Evolutionary conservation across 2,888 invertebrate genomes (phyloP), one percentile per base, ranked within the genome.

Genomic region (Thymelicus sylvestris): DNA sequence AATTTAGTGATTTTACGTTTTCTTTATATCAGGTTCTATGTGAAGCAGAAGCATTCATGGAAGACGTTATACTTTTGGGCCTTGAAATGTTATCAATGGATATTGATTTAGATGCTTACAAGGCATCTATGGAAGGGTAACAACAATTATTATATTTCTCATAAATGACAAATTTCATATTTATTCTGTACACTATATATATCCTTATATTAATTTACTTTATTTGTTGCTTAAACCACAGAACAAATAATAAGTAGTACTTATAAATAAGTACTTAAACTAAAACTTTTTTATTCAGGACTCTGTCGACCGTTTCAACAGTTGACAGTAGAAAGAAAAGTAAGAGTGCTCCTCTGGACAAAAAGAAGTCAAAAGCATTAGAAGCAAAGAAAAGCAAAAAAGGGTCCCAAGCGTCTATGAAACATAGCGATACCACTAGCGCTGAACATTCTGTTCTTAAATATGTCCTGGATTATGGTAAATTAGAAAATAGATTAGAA

Each of bases 11-110:
- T 8, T 60, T 7, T n/a, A 8, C 15, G 48, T 66, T 31, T 41
- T 6, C 41, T 74, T 67, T 55, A 61, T 78, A 6, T 24, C 70
- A 93, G 93, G 79, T 93, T 24, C 69, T 87, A 31, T 93, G 93
- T 78, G 90, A 92, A 80, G 91, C 86, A 7, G 93, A 93, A 82
- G 89, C 92, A 0, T 93, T 93, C 75, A 88, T 91, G 85, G 93
- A 92, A 81, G 93, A 93, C 75, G 88, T 93, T 2, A 88, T 92
- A 74, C 76, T 93, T 65, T 74, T 87, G 52, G 91, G 91, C 1
- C 80, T 93, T 38, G 88, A 92, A 78, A 92, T 93, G 93, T 85
- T 93, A 13, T 82, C 93, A 12, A 89, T 93, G 90, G 92, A 92
- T 38, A 77, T 80, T 10, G 91, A 92, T 77, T 77, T 91, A 39